phyloP scores from a whole-genome alignment of 2,113 vertebrate species.

The Etheostoma spectabile region DNA sequence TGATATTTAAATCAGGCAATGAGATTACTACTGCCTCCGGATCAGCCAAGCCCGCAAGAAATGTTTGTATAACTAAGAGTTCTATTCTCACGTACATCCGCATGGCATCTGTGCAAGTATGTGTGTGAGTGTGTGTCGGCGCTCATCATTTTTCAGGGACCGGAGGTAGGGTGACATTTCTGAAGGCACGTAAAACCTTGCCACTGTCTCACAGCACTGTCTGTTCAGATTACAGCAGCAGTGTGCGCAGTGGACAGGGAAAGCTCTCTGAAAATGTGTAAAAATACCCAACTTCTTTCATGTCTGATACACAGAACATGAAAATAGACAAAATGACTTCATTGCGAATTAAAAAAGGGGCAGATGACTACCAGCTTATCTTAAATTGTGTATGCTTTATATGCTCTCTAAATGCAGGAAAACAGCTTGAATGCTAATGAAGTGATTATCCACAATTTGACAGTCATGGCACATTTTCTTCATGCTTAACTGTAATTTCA shows the following conservation, averaged over 20 bases:
- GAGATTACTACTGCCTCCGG: not conserved
- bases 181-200: constrained; percentile 70
- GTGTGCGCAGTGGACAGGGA: constrained; percentile 32
- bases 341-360: constrained; percentile 23
- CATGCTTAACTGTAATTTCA: not conserved
- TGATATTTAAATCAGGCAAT: constrained; percentile 55
- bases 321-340: constrained; percentile 27
- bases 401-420: constrained; percentile 3
- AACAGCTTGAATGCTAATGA: constrained; percentile 52
- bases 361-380: constrained; percentile 29
- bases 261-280: constrained; percentile 33
- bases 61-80: constrained; percentile 41
- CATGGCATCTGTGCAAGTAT: not conserved
- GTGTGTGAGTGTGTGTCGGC: constrained; percentile 21
- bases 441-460: constrained; percentile 27
- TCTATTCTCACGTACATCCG: constrained; percentile 1
- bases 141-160: constrained; percentile 31
- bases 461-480: constrained; percentile 4
- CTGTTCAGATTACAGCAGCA: constrained; percentile 67
- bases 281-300: constrained; percentile 51
- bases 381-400: constrained; percentile 19
- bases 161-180: constrained; percentile 69
- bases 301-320: constrained; percentile 28
- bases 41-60: constrained; percentile 25
- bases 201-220: constrained; percentile 62